Conservation (phyloP, 1,140 invertebrate species). For the Listronotus bonariensis region DNA sequence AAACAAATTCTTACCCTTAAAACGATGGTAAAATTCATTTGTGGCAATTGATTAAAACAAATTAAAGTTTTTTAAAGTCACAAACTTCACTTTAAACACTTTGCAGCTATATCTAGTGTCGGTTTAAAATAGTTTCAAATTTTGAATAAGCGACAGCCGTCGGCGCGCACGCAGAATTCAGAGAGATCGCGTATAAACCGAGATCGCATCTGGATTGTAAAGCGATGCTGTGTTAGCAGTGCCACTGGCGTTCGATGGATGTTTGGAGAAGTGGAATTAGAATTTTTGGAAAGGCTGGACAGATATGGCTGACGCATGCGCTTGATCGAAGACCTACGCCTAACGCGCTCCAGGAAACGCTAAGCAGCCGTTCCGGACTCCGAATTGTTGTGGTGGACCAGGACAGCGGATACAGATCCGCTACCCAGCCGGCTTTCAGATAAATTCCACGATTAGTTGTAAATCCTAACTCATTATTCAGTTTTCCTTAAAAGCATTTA, state of each 20-base stretch:
- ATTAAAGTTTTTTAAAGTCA: no score
- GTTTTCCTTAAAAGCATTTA: constrained; percentile 9
- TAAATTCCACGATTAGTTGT: constrained; percentile 16
- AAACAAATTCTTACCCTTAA: no score
- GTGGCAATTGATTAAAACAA: no score
- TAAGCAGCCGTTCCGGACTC: constrained; percentile 31
- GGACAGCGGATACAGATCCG: constrained; percentile 25
- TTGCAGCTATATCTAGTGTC: no score
- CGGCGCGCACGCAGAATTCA: constrained; percentile 8
- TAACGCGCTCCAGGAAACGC: constrained; percentile 30
- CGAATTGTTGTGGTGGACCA: constrained; percentile 29
- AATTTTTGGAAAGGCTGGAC: constrained; percentile 32
- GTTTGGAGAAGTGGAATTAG: constrained; percentile 34
- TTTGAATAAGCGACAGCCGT: constrained; percentile 5
- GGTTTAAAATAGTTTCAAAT: constrained; percentile 5
- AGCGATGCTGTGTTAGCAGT: constrained; percentile 22
- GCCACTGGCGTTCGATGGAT: constrained; percentile 33
- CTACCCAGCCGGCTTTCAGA: constrained; percentile 10
- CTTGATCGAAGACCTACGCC: constrained; percentile 16
- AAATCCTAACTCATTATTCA: constrained; percentile 21
- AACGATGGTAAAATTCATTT: no score
- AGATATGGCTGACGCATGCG: constrained; percentile 20
- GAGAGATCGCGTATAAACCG: constrained; percentile 4
- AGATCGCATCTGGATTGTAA: constrained; percentile 7
- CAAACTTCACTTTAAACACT: no score